phyloP scores from a whole-genome alignment of 1,140 invertebrate species.

The Drosophila chauvacae region DNA sequence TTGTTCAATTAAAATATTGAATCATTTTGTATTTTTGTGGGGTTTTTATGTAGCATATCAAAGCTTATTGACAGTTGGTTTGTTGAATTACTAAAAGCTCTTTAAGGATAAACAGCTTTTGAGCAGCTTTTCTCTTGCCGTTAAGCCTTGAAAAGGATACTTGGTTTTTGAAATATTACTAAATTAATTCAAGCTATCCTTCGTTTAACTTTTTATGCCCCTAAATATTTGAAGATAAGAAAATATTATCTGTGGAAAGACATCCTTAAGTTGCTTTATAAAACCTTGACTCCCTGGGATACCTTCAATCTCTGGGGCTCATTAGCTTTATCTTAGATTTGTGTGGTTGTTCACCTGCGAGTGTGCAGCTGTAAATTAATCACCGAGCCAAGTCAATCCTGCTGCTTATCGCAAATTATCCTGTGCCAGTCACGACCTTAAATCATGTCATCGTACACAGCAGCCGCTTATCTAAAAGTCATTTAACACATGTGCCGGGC shows the following conservation, averaged over 20 bases:
- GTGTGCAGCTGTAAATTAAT: slow-evolving; percentile 18
- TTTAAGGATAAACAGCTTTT: not conserved
- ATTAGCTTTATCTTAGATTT: slow-evolving; percentile 10
- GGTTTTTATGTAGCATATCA: too few species aligned
- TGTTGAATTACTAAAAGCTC: slow-evolving; percentile 17
- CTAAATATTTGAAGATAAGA: not conserved
- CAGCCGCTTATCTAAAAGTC: slow-evolving; percentile 48
- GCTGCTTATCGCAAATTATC: slow-evolving; percentile 54
- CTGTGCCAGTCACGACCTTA: slow-evolving; percentile 40
- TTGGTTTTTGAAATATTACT: not conserved
- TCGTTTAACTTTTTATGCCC: too few species aligned
- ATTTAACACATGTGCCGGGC: slow-evolving; percentile 36
- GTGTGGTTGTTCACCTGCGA: not conserved
- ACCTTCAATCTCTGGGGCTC: not conserved
- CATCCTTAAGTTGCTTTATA: not conserved
- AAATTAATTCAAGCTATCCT: not conserved
- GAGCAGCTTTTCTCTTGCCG: not conserved
- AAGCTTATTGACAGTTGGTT: not conserved
- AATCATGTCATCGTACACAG: slow-evolving; percentile 45
- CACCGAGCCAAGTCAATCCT: slow-evolving; percentile 11
- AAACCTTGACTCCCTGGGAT: not conserved
- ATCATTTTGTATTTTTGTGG: slow-evolving; percentile 34
- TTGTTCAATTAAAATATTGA: slow-evolving; percentile 57
- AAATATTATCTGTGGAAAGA: not conserved
- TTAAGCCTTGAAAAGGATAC: not conserved